These are phyloP conservation scores for Aporophyla lueneburgensis DNA, from an alignment of 2,888 invertebrate genomes.

Conservation along the genomic window DNA sequence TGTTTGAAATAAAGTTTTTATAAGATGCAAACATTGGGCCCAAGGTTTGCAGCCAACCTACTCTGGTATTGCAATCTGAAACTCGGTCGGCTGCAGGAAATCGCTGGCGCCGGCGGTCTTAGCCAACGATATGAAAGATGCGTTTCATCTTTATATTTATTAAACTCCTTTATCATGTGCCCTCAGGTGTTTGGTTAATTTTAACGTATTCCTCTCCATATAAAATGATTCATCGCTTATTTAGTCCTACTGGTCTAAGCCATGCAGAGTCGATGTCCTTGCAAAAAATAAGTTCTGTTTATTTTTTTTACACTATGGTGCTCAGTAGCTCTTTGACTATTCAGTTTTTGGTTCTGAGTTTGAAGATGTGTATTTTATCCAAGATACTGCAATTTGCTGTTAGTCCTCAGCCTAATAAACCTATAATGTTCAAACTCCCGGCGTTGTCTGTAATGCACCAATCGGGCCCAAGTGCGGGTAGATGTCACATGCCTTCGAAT, in stretches of 20 bases:
- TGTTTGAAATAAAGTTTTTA: no score
- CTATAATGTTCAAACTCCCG: no score
- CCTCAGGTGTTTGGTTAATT: constrained; percentile 56
- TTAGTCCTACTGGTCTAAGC: constrained; percentile 19
- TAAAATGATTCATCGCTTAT: constrained; percentile 25
- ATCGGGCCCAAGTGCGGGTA: no score
- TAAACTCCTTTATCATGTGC: constrained; percentile 32
- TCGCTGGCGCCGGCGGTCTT: constrained; percentile 69
- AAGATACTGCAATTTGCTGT: not conserved
- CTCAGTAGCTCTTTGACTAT: not conserved
- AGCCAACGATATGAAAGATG: constrained; percentile 55
- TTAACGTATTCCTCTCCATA: constrained; percentile 9
- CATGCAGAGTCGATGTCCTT: not conserved
- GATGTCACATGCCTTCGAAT: no score
- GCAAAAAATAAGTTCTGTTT: not conserved
- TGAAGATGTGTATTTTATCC: not conserved
- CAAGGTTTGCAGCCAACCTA: constrained; percentile 47
- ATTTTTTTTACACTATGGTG: not conserved
- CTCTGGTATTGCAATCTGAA: constrained; percentile 63
- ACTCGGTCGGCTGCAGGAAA: constrained; percentile 67
- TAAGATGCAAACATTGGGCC: constrained; percentile 32
- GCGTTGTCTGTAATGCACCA: no score
- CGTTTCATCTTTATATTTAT: constrained; percentile 58
- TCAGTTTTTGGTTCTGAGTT: not conserved
- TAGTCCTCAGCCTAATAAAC: not conserved